Evolutionary conservation across 1,140 invertebrate genomes (phyloP), one percentile per base, ranked within the genome.

Genomic region (Pygmarrhopalites habei): DNA sequence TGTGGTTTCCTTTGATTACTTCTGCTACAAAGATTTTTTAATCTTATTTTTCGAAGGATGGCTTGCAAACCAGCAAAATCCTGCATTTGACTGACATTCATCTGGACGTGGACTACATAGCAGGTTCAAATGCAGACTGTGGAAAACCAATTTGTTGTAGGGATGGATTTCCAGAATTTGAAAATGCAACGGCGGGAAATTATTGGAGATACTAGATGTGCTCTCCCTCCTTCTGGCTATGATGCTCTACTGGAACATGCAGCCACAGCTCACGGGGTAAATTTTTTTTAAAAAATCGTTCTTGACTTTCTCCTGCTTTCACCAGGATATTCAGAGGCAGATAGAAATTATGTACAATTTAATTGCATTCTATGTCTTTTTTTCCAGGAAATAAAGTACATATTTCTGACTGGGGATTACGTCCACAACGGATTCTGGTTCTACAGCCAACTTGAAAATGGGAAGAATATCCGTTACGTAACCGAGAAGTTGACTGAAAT

Each of bases 401-500:
- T 86, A 35, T 74, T 83, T 39, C 82, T 82, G 77, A 86, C 84
- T 2, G 85, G 85, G 10, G 85, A 86, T 72, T 73, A 84, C 44
- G 79, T 82, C 17, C 77, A 83, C 29, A 83, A 85, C 5, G 63
- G 39, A 10, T 30, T 65, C 19, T 68, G 67, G 67, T 21, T 58
- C 2, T 68, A 68, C 26, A 47, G 21, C 12, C 43, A 46, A 35
- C 41, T 19, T 14, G 77, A 77, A 51, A 82, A 82, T 65, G 41
- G 79, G 1, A 28, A 44, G 7, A 74, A 78, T 21, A 75, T 83
- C 19, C 62, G 77, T 23, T 72, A 73, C 35, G 74, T 81, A 4
- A 77, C 78, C 4, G 60, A 75, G 17, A 67, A 79, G 28, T 71
- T 84, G 26, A 62, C 75, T 19, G 71, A 78, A 41, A 77, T 77